phyloP scores from a whole-genome alignment of 2,888 invertebrate species.

The Hermaeophaga mercurialis region DNA sequence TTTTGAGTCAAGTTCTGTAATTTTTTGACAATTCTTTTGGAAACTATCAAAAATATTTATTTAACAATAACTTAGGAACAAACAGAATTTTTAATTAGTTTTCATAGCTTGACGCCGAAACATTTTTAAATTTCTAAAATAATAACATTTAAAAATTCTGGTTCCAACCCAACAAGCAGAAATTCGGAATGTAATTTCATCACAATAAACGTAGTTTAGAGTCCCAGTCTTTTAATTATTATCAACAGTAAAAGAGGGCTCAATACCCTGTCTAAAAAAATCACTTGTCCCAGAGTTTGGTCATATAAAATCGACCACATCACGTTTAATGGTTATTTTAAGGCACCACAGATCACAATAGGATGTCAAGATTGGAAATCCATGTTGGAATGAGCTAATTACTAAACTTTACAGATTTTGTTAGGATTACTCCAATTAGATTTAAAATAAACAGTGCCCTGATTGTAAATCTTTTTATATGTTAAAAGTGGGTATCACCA shows the following conservation, averaged over 20 bases:
- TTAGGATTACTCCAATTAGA: no score
- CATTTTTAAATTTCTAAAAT: no score
- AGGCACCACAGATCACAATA: neutral
- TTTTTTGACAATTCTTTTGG: neutral
- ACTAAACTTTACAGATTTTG: no score
- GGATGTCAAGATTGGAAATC: neutral
- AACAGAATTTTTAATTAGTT: constrained; percentile 8
- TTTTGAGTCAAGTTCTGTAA: neutral
- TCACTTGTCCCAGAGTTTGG: constrained; percentile 25
- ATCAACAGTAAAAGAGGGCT: constrained; percentile 11
- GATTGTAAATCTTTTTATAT: no score
- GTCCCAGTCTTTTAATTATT: constrained; percentile 33
- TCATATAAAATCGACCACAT: neutral
- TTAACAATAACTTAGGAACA: constrained; percentile 36
- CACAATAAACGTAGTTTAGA: constrained; percentile 31
- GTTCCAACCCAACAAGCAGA: constrained; percentile 9
- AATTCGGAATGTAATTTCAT: constrained; percentile 44
- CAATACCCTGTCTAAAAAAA: constrained; percentile 3
- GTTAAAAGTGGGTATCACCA: no score
- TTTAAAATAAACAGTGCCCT: no score
- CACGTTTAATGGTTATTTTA: neutral
- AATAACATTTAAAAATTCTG: constrained; percentile 5
- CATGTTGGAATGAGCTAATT: no score
- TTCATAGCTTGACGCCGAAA: no score
- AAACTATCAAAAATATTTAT: constrained; percentile 24